Conservation (phyloP, 1,140 invertebrate genomes). For the Orchesella cincta region DNA sequence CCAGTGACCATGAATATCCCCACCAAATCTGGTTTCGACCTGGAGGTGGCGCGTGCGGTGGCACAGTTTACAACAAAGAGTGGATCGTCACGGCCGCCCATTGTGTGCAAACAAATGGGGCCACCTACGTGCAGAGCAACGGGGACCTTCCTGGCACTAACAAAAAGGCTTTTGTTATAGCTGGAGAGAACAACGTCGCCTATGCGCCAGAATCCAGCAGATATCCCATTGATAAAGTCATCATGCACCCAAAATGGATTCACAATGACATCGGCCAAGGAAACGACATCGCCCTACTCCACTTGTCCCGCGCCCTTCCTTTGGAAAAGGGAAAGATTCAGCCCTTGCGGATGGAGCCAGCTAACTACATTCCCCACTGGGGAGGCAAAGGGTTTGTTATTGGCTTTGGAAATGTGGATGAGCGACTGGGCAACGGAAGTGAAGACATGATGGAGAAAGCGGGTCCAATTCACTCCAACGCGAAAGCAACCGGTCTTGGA, state of each 20-base stretch:
- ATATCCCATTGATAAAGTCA: conserved; percentile 42
- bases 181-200: conserved; percentile 35
- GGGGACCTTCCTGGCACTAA: not conserved
- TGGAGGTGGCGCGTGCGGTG: too few species aligned
- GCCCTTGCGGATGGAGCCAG: not conserved
- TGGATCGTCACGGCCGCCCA: conserved; percentile 57
- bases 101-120: conserved; percentile 52
- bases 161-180: conserved; percentile 27
- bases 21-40: not conserved
- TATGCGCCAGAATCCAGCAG: conserved; percentile 40
- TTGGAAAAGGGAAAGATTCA: not conserved
- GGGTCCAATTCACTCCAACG: conserved; percentile 3
- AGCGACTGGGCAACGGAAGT: not conserved
- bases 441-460: not conserved
- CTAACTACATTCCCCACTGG: not conserved
- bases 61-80: conserved; percentile 53
- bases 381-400: not conserved
- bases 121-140: too few species aligned
- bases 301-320: not conserved
- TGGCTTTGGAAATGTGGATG: conserved; percentile 6
- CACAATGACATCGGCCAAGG: conserved; percentile 43
- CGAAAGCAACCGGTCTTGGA: conserved; percentile 2
- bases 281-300: conserved; percentile 24
- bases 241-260: conserved; percentile 50
- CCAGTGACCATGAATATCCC: not conserved